Evolutionary conservation across 2,888 invertebrate species (phyloP), one percentile per base, ranked within the genome.

Genomic region (Thymelicus acteon): DNA sequence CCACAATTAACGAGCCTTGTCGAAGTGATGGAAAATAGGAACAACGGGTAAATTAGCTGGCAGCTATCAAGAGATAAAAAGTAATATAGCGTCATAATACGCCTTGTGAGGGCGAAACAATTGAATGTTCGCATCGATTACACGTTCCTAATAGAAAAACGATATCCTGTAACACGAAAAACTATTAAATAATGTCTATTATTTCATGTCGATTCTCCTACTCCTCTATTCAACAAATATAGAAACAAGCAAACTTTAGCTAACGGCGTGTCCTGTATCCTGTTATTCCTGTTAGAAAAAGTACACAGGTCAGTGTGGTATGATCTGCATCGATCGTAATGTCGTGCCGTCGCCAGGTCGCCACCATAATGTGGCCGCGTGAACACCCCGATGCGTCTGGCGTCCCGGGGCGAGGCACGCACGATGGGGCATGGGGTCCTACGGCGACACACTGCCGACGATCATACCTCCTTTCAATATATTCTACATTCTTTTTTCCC

Each of bases 1-100:
- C 89, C 89, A 87, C 89, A 91, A 85, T 91, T 90, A 93, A 93
- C 92, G 93, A 93, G 90, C 85, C 92, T 92, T 92, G 93, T 93
- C 93, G 92, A 92, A 87, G 87, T 85, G 85, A 88, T 90, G 91
- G 89, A 88, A 89, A 90, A 91, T 90, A 88, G 86, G 85, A 87
- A 84, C 89, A 87, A 84, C 89, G 87, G 88, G 88, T 86, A 90
- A 89, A 92, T 93, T 92, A 88, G 89, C 90, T 87, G 88, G 85
- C 88, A 87, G 86, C 84, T 87, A 87, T 88, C 86, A 84, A 87
- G 84, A 90, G 90, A 90, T 90, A 91, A 88, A 84, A 73, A 84
- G 81, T 81, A 79, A 84, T 81, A 78, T 82, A 77, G 60, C 49
- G 60, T 19, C 81, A 79, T 83, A 85, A 83, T 85, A 85, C 83